Evolutionary conservation across 2,888 invertebrate genomes (phyloP), one percentile per base, ranked within the genome.

Genomic region (Caenorhabditis sp.): DNA sequence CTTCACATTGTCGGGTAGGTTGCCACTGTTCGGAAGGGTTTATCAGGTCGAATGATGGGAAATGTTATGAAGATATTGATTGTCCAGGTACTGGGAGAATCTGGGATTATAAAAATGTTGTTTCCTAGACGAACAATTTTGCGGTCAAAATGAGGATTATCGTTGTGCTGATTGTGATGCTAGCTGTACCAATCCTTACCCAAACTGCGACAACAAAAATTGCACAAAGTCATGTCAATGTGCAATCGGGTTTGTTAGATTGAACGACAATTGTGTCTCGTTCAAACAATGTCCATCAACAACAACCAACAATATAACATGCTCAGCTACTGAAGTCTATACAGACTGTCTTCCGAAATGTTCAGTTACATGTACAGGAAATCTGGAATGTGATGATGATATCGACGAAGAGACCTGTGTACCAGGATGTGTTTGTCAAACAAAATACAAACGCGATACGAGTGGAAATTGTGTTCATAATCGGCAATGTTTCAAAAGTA

Each of bases 391-490:
- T 31, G 64, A 65, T 21, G 51, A n/a, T n/a, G 26, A 26, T 3
- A 50, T 70, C n/a, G 19, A 27, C 17, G 24, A 53, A 1, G 26
- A 31, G 2, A 43, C 27, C 5, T 72, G 72, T 27, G 60, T 19
- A 0, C 57, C 67, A 0, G 72, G 72, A 64, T 72, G 72, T 55
- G 64, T 72, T 21, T 72, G 72, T 23, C 21, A 58, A 24, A n/a
- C 19, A 0, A 66, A 43, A 24, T 72, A 72, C 55, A 67, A 68
- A 21, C n/a, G 50, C 21, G 65, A 68, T 31, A 63, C 53, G 10
- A 58, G 49, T n/a, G 67, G 72, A 53, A 50, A 54, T 4, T 72
- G 72, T 55, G 66, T 65, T n/a, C 72, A 72, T 26, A 64, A 67
- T 17, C 36, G 67, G 19, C 64, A 65, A 21, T 72, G 72, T 23